Base-by-base conservation (phyloP, 64 coral and sea anemone genomes). In the Dendrophyllia cribrosa region DNA sequence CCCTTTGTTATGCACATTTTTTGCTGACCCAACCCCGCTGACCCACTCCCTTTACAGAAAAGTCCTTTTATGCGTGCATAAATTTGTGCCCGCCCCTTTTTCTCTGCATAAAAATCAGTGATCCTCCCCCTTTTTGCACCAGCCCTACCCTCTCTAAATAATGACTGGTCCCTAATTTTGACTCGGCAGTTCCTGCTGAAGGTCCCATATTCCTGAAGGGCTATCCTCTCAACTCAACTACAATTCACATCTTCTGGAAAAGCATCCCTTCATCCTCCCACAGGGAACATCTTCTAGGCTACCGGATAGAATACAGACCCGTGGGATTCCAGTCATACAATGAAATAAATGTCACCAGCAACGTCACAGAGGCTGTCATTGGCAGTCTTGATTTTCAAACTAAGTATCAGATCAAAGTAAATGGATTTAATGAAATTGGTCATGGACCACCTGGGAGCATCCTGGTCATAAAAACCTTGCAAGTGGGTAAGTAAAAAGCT, bases 151-250 rank as follows among this genome's bases (percentile, higher is more conserved):
- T 10, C 11, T 2, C 15, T 1, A 13, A 43, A 0, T 16, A 13
- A 10, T 55, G 6, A 7, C 52, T 43, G 4, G 44, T 4, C 2
- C 3, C 3, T 43, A 67, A 19, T 3, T 19, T 74, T 47, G 13
- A 45, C 4, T 74, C 13, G 45, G 11, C 71, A 74, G 72, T 75
- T 75, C 72, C 72, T 19, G 43, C 44, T 48, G 44, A 75, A 16
- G 14, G 43, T 7, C 72, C 72, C 11, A 75, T 16, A 6, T 50
- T 75, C 44, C 46, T 75, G 1, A 75, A 17, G 47, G 72, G 72
- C 10, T 49, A 49, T 75, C 72, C 72, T 75, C 72, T 75, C 13
- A 75, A 75, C 47, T 75, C 72, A 75, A 75, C 72, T 20, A 43
- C 72, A 7, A 75, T 75, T 19, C 46, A 49, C 43, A 75, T 75